Conservation (phyloP, 92 coral and sea anemone genomes). For the Pocillopora meandrina region DNA sequence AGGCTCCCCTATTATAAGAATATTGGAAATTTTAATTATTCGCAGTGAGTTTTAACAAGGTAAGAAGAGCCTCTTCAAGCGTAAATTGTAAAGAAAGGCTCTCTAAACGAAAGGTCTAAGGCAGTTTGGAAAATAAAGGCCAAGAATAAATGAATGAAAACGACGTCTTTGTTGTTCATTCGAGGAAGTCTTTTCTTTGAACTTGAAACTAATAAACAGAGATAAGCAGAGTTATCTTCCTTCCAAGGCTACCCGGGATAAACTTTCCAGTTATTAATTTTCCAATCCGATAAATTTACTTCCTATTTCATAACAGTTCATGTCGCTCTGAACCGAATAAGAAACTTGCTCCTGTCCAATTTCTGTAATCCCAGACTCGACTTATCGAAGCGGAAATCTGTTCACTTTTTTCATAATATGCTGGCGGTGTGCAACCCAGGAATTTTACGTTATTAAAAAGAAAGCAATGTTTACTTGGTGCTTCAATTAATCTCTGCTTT, state of each 20-base stretch:
- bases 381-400: slow-evolving; percentile 34
- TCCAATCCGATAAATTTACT: slow-evolving; percentile 37
- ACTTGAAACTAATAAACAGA: not conserved
- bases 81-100: not conserved
- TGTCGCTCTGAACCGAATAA: slow-evolving; percentile 26
- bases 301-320: slow-evolving; percentile 12
- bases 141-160: not conserved
- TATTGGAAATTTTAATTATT: slow-evolving; percentile 5
- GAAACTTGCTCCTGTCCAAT: not conserved
- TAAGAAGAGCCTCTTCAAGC: not conserved
- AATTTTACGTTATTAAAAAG: slow-evolving; percentile 31
- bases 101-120: not conserved
- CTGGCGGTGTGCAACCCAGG: slow-evolving; percentile 10
- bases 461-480: slow-evolving; percentile 18
- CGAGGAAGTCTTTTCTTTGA: not conserved
- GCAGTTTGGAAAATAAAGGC: not conserved
- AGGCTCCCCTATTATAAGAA: not conserved
- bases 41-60: not conserved
- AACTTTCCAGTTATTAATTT: slow-evolving; percentile 26
- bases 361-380: slow-evolving; percentile 7
- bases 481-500: slow-evolving; percentile 32
- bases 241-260: not conserved
- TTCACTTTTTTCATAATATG: slow-evolving; percentile 3
- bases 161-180: not conserved
- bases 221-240: slow-evolving; percentile 4